These are phyloP conservation scores for Amphimallon solstitiale DNA, from an alignment of 2,888 invertebrate genomes.

Conservation along the genomic window DNA sequence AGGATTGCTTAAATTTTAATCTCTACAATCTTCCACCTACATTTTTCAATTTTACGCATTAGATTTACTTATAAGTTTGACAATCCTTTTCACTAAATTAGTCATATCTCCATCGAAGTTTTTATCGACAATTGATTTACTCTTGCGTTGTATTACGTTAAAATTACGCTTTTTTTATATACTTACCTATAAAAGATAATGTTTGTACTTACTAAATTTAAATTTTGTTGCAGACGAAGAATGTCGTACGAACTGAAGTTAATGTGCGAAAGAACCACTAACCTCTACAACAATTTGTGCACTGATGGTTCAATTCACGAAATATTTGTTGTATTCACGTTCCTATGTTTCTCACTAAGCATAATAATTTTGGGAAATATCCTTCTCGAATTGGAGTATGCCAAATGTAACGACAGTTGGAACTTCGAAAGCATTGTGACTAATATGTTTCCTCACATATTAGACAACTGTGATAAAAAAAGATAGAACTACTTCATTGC, in stretches of 20 bases:
- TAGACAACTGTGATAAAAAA: background rate
- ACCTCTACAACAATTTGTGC: conserved; percentile 51
- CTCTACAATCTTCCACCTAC: no score
- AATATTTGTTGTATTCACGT: conserved; percentile 55
- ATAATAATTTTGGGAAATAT: conserved; percentile 57
- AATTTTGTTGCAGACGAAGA: conserved; percentile 49
- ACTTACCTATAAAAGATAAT: background rate
- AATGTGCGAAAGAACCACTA: conserved; percentile 45
- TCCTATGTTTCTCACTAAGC: conserved; percentile 59
- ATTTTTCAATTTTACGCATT: no score
- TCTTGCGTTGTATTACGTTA: no score
- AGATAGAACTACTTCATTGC: background rate
- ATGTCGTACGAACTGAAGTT: conserved; percentile 45
- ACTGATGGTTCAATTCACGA: conserved; percentile 55
- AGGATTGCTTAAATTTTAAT: no score
- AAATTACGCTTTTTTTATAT: no score
- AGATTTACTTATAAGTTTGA: no score
- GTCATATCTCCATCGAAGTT: no score
- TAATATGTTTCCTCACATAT: conserved; percentile 11
- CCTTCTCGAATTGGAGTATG: conserved; percentile 56
- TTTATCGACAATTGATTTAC: no score
- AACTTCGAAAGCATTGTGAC: conserved; percentile 10
- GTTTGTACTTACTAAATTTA: no score
- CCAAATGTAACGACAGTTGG: conserved; percentile 28
- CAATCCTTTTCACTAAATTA: no score